A percentile compares a stretch with the other conserved stretches of the same genome.
phyloP scores from a whole-genome alignment of 1,140 invertebrate genomes.

The Melitaea cinxia region DNA sequence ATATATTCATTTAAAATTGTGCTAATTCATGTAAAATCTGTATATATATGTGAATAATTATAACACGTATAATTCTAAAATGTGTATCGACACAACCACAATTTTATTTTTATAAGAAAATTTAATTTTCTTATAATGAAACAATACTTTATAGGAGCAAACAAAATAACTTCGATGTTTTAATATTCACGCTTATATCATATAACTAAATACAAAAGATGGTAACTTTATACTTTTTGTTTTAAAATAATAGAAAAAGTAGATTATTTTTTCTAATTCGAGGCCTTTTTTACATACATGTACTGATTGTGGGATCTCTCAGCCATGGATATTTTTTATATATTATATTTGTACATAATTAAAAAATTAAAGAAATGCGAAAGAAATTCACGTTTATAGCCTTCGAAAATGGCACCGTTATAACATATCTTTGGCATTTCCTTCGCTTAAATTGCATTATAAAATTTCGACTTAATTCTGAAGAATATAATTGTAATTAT shows the following conservation, averaged over 20 bases:
- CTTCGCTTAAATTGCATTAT: neutral
- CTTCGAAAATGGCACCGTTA: slow-evolving; percentile 4
- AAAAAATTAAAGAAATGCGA: neutral
- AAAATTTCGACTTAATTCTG: neutral
- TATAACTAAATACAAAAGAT: neutral
- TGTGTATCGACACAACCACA: neutral
- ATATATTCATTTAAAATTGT: slow-evolving; percentile 21
- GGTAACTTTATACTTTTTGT: neutral
- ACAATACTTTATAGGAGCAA: neutral
- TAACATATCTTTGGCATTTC: slow-evolving; percentile 8
- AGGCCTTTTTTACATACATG: neutral
- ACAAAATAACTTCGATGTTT: slow-evolving; percentile 6
- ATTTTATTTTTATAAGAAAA: slow-evolving; percentile 1
- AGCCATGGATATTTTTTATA: no score
- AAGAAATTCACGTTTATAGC: neutral
- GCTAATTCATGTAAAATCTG: slow-evolving; percentile 16
- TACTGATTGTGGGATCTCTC: no score
- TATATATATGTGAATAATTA: slow-evolving; percentile 30
- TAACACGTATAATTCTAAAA: slow-evolving; percentile 18
- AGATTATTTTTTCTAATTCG: neutral
- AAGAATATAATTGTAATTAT: neutral
- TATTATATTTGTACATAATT: neutral
- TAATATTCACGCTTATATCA: neutral
- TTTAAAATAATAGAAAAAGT: neutral
- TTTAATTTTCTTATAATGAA: neutral